Evolutionary conservation across 2,888 invertebrate genomes (phyloP), one percentile per base, ranked within the genome.

Genomic region (Sphaerophoria taeniata): DNA sequence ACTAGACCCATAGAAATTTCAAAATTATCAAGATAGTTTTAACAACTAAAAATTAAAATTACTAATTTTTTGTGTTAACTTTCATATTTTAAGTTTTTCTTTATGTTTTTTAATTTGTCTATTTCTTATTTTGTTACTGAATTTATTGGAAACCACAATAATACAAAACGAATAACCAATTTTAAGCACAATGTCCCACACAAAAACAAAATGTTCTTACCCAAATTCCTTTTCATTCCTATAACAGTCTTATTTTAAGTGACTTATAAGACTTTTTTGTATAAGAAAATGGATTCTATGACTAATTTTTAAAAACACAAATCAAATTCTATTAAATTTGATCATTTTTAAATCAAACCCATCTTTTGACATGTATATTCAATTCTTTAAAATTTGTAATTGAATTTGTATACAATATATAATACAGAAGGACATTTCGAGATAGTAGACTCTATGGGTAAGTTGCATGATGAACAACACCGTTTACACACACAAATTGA

Each of bases 391-490:
- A 60, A 85, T 75, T 75, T 80, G 39, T 83, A 70, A 83, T 87
- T 88, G 87, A 88, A 87, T 73, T 85, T 85, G 75, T 86, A 70
- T 79, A 75, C 75, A 74, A 86, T 63, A 76, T 87, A 83, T 89
- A 87, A 88, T 88, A 89, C 94, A 97, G 96, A 95, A 95, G 96
- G 95, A 96, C 96, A 94, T 95, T 97, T 93, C 96, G 96, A 93
- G 97, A 97, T 94, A 96, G 96, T 94, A 96, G 96, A 93, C 94
- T 97, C 93, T 97, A 97, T 93, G 97, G 97, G 95, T 92, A 92
- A 92, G 92, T 92, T 91, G 92, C 92, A 92, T 92, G 92, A 90
- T 89, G 89, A 89, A 89, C 89, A 87, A 87, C 82, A 82, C 83
- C 75, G 79, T 74, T 24, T 87, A 87, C 82, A 82, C 81, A 75